Conservation (phyloP, 2,113 vertebrate genomes). For the Xenus cinereus region DNA sequence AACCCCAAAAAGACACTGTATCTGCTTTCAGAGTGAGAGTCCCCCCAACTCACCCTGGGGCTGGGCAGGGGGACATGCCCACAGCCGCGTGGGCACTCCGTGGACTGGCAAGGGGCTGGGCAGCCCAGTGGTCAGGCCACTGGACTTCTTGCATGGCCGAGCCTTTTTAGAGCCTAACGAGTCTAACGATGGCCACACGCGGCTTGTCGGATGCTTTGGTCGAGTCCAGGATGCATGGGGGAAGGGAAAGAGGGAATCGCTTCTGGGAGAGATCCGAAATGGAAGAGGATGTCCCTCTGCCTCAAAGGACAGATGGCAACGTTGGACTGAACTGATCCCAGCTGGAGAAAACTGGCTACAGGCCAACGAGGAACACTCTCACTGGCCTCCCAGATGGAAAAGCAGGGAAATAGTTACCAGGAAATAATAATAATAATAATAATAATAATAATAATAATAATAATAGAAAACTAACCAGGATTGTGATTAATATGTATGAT, state of each 20-base stretch:
- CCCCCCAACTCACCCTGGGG: background rate
- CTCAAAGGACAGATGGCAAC: slow-evolving; percentile 59
- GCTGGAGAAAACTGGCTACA: slow-evolving; percentile 48
- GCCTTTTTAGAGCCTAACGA: accelerated
- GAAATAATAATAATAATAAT: background rate
- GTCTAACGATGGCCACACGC: background rate
- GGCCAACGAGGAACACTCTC: slow-evolving; percentile 53
- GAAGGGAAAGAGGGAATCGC: background rate
- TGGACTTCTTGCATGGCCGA: background rate
- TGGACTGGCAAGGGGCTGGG: background rate
- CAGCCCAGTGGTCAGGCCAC: accelerated
- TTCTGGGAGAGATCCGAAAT: background rate
- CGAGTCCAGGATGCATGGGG: accelerated
- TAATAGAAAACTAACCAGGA: background rate
- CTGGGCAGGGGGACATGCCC: background rate
- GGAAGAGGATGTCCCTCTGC: slow-evolving; percentile 11
- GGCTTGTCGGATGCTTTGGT: background rate
- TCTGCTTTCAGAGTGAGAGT: background rate
- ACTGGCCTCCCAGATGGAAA: slow-evolving; percentile 60
- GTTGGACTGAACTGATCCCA: slow-evolving; percentile 45
- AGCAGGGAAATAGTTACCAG: background rate
- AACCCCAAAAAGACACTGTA: background rate
- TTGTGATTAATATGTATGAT: background rate
- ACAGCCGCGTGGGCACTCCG: background rate
- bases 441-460: background rate